A percentile compares a stretch with the other conserved stretches of the same genome.
phyloP scores from a whole-genome alignment of 2,797 vertebrate genomes.

The Salmo trutta region DNA sequence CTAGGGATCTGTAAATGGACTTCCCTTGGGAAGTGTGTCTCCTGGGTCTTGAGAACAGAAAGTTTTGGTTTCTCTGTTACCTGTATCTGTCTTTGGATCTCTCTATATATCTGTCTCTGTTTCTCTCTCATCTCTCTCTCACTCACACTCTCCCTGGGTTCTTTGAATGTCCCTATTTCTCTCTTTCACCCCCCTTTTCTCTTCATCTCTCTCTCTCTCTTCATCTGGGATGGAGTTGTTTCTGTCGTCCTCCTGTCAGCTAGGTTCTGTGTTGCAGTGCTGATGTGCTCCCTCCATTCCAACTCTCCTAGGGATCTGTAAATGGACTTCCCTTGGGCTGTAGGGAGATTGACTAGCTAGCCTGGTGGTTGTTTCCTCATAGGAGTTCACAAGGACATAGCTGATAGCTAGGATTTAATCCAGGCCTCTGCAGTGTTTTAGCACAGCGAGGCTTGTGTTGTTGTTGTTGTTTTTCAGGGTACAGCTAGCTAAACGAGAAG shows the following conservation, averaged over 20 bases:
- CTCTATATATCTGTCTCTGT: background rate
- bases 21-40: no score
- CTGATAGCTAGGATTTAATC: slow-evolving; percentile 45
- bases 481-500: no score
- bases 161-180: no score
- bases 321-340: slow-evolving; percentile 52
- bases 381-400: slow-evolving; percentile 34
- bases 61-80: no score
- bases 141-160: no score
- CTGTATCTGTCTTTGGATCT: no score
- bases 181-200: no score
- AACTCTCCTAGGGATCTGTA: slow-evolving; percentile 49
- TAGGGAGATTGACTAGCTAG: slow-evolving; percentile 11
- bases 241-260: slow-evolving; percentile 51
- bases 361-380: slow-evolving; percentile 30
- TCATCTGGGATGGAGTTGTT: slow-evolving; percentile 27
- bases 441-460: background rate
- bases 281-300: slow-evolving; percentile 57
- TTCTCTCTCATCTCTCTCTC: background rate
- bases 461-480: no score
- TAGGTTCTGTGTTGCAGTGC: slow-evolving; percentile 55
- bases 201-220: slow-evolving; percentile 38
- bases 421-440: slow-evolving; percentile 24
- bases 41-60: no score
- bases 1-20: no score